A percentile compares a stretch with the other conserved stretches of the same genome.
Conservation (phyloP, 2,113 vertebrate genomes). For the Hypanus sabinus region DNA sequence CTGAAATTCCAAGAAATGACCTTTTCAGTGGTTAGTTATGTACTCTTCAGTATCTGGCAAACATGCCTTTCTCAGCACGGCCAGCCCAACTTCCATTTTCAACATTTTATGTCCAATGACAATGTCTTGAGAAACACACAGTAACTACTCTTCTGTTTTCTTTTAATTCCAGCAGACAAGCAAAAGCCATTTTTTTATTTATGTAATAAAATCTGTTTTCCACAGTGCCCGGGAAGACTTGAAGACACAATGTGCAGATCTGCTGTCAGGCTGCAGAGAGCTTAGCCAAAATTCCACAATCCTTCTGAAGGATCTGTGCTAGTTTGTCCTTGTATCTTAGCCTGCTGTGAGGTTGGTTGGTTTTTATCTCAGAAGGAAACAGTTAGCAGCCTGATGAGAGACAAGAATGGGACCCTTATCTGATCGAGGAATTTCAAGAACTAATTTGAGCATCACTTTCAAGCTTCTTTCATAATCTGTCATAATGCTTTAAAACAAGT, state of each 20-base stretch:
- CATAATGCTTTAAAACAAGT: too few species aligned
- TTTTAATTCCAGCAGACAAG: slow-evolving; percentile 19
- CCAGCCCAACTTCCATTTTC: not conserved
- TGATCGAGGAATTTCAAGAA: not conserved
- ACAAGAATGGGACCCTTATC: not conserved
- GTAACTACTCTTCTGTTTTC: not conserved
- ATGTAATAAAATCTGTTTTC: slow-evolving; percentile 4
- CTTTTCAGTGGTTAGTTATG: not conserved
- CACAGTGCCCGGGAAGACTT: not conserved
- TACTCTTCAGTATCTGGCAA: not conserved
- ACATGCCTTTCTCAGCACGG: not conserved
- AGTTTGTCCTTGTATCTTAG: not conserved
- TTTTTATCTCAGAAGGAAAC: not conserved
- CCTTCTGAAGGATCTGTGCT: not conserved
- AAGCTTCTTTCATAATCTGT: not conserved
- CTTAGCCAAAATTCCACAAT: not conserved
- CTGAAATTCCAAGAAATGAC: not conserved
- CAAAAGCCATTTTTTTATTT: not conserved
- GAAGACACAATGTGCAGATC: not conserved
- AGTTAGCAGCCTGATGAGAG: not conserved
- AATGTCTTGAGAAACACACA: not conserved
- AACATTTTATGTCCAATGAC: not conserved
- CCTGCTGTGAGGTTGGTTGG: not conserved
- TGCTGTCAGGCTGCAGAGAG: not conserved
- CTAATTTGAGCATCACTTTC: not conserved